Evolutionary conservation across 2,888 invertebrate genomes (phyloP).

Genomic region (Danaus chrysippus): DNA sequence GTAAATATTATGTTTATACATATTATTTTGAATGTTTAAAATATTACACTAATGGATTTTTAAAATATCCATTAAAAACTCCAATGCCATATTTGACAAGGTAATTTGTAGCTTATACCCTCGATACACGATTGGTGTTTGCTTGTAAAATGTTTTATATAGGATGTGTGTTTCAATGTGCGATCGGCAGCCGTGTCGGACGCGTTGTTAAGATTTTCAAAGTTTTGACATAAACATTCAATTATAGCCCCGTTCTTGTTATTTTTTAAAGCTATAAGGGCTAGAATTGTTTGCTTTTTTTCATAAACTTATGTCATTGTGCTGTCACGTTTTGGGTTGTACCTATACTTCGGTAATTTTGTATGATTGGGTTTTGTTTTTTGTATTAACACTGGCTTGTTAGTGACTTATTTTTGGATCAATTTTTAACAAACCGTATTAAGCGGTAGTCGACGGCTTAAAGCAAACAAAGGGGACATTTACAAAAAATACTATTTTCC

Average conservation of each 20-base stretch:
- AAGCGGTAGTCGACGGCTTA: not conserved
- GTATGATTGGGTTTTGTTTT: constrained; percentile 28
- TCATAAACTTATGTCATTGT: constrained; percentile 18
- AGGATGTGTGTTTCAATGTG: constrained; percentile 14
- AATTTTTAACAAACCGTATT: constrained; percentile 4
- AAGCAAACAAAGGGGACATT: not conserved
- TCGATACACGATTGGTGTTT: not conserved
- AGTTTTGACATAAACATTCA: constrained; percentile 25
- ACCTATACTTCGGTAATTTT: constrained; percentile 20
- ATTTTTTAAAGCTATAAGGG: constrained; percentile 10
- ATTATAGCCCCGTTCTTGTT: constrained; percentile 23
- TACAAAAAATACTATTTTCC: no score
- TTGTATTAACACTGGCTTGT: constrained; percentile 8
- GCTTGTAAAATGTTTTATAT: not conserved
- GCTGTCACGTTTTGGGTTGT: constrained; percentile 21
- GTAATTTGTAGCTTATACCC: not conserved
- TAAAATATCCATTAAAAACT: no score
- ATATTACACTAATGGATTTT: no score
- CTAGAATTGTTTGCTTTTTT: constrained; percentile 13
- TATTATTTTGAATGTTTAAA: no score
- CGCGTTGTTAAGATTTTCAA: constrained; percentile 25
- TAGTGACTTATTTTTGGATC: constrained; percentile 18
- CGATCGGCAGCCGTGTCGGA: constrained; percentile 22
- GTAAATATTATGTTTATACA: no score
- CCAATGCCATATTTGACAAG: constrained; percentile 1